These are phyloP conservation scores for Leptodactylus fallax DNA, from an alignment of 2,797 vertebrate species.

Conservation along the genomic window DNA sequence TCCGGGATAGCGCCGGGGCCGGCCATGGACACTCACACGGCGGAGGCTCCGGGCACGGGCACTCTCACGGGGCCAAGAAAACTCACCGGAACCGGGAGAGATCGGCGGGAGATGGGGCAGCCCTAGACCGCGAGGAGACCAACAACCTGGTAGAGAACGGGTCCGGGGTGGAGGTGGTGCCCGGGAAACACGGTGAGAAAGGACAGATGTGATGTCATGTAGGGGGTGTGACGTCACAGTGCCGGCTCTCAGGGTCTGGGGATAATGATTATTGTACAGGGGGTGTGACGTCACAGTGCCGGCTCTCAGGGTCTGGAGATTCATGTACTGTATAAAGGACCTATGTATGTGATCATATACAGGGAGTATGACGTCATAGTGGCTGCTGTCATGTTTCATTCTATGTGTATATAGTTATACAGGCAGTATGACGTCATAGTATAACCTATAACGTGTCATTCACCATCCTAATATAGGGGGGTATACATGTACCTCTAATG, in stretches of 20 bases:
- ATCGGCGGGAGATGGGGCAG: constrained; percentile 70
- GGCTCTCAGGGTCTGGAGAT: too few relatives aligned
- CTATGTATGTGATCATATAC: too few relatives aligned
- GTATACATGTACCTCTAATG: too few relatives aligned
- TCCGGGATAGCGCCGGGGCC: constrained; percentile 88
- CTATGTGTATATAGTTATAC: too few relatives aligned
- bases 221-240: too few relatives aligned
- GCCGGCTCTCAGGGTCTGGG: too few relatives aligned
- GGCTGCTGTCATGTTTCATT: too few relatives aligned
- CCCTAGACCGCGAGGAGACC: constrained; percentile 84
- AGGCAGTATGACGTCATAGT: neutral
- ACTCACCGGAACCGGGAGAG: constrained; percentile 72
- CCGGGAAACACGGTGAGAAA: constrained; percentile 67
- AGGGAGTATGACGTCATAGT: too few relatives aligned
- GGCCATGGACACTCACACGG: constrained; percentile 82
- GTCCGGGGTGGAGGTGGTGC: constrained; percentile 72
- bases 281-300: too few relatives aligned
- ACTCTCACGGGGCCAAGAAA: constrained; percentile 72
- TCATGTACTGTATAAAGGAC: too few relatives aligned
- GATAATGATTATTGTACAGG: too few relatives aligned
- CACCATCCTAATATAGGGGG: too few relatives aligned
- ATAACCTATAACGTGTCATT: neutral
- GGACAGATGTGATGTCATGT: neutral
- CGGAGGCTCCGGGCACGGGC: constrained; percentile 78
- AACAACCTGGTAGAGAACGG: constrained; percentile 90